phyloP scores from a whole-genome alignment of 1,140 invertebrate genomes.

The Aphaenogaster rudis region DNA sequence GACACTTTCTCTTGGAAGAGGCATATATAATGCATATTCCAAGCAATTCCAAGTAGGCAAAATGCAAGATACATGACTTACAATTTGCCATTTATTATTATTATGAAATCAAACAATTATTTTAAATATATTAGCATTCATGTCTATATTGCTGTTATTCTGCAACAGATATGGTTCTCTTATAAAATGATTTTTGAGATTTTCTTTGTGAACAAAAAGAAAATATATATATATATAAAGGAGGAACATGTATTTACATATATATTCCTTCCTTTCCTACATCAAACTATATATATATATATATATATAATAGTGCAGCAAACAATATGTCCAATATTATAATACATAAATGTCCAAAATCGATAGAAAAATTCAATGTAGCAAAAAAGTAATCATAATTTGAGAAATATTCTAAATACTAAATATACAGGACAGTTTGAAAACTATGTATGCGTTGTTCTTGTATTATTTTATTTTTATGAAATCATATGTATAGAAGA shows the following conservation, averaged over 20 bases:
- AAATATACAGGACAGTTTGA: slow-evolving; percentile 48
- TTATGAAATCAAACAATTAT: slow-evolving; percentile 1
- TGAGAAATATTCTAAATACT: not conserved
- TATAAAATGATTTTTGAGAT: slow-evolving; percentile 1
- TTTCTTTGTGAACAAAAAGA: not conserved
- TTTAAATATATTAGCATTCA: slow-evolving; percentile 13
- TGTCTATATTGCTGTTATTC: slow-evolving; percentile 12
- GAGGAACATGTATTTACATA: not conserved
- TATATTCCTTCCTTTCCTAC: not conserved
- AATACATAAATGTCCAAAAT: slow-evolving; percentile 41
- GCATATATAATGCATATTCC: slow-evolving; percentile 9
- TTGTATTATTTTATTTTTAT: slow-evolving; percentile 20
- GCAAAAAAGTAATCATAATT: slow-evolving; percentile 37
- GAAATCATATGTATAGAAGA: slow-evolving; percentile 11
- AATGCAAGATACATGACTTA: not conserved
- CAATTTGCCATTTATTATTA: slow-evolving; percentile 5
- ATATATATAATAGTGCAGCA: slow-evolving; percentile 18
- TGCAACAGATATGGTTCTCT: not conserved
- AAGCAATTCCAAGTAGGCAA: slow-evolving; percentile 17
- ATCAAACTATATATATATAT: not conserved
- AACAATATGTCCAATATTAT: not conserved
- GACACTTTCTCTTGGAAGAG: slow-evolving; percentile 30
- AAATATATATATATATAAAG: not conserved
- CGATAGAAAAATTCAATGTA: slow-evolving; percentile 53
- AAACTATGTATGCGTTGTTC: slow-evolving; percentile 34